Conservation (phyloP, 1,140 invertebrate genomes). For the Drosophila bocqueti region DNA sequence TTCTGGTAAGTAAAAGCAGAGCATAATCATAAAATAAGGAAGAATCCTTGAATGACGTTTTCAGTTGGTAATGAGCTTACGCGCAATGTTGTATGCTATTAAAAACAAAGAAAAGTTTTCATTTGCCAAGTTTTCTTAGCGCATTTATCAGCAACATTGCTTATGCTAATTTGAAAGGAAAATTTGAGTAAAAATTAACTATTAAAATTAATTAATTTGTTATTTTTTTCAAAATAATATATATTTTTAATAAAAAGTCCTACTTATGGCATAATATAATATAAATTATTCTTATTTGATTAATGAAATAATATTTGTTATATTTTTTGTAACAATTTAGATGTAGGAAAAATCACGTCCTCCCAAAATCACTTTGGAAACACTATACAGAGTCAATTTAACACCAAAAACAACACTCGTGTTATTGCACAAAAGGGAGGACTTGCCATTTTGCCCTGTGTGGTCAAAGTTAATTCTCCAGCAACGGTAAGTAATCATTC, state of each 20-base stretch:
- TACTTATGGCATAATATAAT: not conserved
- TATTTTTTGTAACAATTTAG: constrained; percentile 36
- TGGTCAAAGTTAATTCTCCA: constrained; percentile 88
- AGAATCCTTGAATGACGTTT: not conserved
- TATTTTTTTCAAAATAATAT: not conserved
- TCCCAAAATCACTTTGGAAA: constrained; percentile 81
- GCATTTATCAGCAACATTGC: not conserved
- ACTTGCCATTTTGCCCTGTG: constrained; percentile 90
- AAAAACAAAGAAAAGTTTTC: not conserved
- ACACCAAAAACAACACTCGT: constrained; percentile 87
- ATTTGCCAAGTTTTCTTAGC: not conserved
- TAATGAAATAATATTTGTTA: not conserved
- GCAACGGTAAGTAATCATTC: constrained; percentile 88
- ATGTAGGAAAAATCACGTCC: constrained; percentile 77
- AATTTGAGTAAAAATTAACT: not conserved
- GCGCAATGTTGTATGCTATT: constrained; percentile 36
- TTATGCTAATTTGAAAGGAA: not conserved
- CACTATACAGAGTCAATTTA: constrained; percentile 81
- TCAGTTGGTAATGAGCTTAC: constrained; percentile 1
- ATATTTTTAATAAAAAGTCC: no score
- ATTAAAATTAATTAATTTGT: not conserved
- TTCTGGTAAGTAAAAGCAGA: constrained; percentile 58
- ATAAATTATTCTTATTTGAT: not conserved
- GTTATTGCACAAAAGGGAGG: constrained; percentile 90
- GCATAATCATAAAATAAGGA: not conserved